A percentile compares a stretch with the other conserved stretches of the same genome.
These are phyloP conservation scores for Laterallus jamaicensis DNA, from an alignment of 2,113 vertebrate genomes.

Conservation along the genomic window DNA sequence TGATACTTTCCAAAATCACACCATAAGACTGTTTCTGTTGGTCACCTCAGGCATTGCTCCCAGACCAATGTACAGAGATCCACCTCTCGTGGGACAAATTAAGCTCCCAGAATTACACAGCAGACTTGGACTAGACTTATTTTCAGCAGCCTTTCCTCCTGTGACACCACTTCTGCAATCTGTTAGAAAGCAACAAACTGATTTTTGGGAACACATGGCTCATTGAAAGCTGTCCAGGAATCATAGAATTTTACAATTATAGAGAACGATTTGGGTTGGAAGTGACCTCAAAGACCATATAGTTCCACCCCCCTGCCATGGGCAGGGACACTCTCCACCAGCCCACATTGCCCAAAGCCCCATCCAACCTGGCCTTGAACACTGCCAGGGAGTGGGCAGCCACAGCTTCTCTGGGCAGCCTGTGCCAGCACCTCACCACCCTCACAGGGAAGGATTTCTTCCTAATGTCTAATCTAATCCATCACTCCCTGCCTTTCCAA, in stretches of 20 bases:
- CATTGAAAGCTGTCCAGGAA: not conserved
- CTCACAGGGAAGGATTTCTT: too few relatives aligned
- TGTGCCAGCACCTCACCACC: too few relatives aligned
- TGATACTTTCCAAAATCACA: not conserved
- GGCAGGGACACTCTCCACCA: too few relatives aligned
- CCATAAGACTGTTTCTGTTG: not conserved
- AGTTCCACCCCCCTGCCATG: too few relatives aligned
- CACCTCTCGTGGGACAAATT: not conserved
- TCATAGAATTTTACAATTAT: not conserved
- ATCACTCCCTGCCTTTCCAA: too few relatives aligned
- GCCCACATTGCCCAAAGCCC: too few relatives aligned
- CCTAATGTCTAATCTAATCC: too few relatives aligned
- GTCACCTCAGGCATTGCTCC: not conserved
- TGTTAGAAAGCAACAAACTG: not conserved
- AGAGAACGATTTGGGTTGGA: too few relatives aligned
- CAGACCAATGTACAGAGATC: fast-evolving
- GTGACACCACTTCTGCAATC: not conserved
- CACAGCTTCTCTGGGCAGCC: too few relatives aligned
- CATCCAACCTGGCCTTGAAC: too few relatives aligned
- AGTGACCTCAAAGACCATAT: too few relatives aligned
- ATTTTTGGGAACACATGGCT: not conserved
- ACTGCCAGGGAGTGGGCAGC: too few relatives aligned
- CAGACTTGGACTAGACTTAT: not conserved
- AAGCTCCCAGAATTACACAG: not conserved
- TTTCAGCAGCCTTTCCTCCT: not conserved